phyloP scores from a whole-genome alignment of 2,113 vertebrate genomes.

The Seriola rivoliana region DNA sequence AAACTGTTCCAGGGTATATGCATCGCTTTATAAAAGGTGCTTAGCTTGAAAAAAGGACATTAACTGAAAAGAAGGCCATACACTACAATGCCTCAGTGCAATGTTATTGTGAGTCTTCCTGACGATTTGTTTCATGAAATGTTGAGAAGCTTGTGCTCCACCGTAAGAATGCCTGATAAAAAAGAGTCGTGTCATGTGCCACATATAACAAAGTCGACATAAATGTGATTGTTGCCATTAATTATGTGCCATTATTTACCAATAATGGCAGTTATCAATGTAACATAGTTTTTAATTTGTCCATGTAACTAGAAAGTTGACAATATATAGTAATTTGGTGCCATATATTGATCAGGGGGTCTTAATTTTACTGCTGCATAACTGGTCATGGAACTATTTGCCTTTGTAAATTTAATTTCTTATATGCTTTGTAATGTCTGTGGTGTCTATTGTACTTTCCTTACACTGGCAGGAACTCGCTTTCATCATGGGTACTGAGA shows the following conservation, averaged over 20 bases:
- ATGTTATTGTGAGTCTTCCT: too few relatives aligned
- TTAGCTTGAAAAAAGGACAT: neutral
- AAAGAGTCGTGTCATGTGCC: too few relatives aligned
- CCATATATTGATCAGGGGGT: neutral
- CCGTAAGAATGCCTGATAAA: neutral
- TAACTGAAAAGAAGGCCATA: neutral
- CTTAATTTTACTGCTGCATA: neutral
- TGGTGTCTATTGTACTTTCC: neutral
- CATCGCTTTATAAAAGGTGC: neutral
- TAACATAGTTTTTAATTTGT: too few relatives aligned
- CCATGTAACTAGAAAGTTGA: neutral
- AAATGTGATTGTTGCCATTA: neutral
- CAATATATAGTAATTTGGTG: too few relatives aligned
- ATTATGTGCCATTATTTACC: neutral
- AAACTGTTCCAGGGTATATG: neutral
- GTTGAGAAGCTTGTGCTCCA: neutral
- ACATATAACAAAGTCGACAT: neutral
- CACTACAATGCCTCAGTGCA: neutral
- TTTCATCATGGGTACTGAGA: constrained; percentile 14
- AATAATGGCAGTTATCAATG: too few relatives aligned
- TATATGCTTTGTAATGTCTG: neutral
- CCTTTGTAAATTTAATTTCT: neutral
- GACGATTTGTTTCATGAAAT: neutral
- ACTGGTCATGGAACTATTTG: neutral
- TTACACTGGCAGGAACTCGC: neutral